Evolutionary conservation across 2,113 vertebrate genomes (phyloP).

Genomic region (Pterocles burchelli): DNA sequence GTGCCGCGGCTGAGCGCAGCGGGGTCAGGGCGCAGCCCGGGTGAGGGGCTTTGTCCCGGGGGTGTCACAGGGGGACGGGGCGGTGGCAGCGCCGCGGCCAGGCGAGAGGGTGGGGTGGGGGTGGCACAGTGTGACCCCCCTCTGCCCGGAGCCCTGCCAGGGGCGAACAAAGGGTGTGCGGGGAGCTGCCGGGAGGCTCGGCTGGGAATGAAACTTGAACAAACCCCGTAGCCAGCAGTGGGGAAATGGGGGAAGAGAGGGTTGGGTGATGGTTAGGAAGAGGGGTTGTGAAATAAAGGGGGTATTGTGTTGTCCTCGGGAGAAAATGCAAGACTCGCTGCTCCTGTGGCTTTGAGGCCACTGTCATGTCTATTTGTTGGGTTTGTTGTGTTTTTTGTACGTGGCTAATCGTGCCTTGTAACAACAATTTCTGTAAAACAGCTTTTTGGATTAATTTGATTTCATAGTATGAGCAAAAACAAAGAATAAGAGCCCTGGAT

Average conservation of each 20-base stretch:
- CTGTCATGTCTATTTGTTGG: neutral
- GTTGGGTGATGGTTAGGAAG: neutral
- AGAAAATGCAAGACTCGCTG: neutral
- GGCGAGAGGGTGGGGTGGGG: neutral
- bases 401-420: fast-evolving
- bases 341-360: neutral
- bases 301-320: fast-evolving
- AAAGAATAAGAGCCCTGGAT: neutral
- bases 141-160: neutral
- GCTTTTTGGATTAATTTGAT: neutral
- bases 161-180: slow-evolving; percentile 56
- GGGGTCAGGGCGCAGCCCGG: neutral
- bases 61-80: neutral
- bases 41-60: neutral
- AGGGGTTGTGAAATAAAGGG: neutral
- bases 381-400: neutral
- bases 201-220: neutral
- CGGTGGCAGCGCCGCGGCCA: neutral
- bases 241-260: neutral
- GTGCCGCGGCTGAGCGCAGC: neutral
- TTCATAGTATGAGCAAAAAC: neutral
- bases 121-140: neutral
- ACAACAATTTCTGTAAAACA: neutral
- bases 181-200: neutral
- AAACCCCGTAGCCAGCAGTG: neutral